phyloP scores from a whole-genome alignment of 2,888 invertebrate species.

The Zygogramma bicolorata region DNA sequence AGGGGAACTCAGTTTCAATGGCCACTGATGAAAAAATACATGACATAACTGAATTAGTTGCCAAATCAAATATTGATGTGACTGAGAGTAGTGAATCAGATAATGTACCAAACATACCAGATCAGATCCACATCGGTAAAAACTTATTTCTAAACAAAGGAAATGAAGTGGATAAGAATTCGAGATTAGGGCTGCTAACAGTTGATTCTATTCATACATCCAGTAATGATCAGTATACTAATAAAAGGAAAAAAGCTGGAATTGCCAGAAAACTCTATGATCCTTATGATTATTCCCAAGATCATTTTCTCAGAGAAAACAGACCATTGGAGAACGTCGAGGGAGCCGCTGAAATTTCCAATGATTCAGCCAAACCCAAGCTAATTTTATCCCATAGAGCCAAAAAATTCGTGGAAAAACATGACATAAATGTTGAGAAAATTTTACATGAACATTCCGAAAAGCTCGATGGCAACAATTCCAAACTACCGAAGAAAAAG shows the following conservation, averaged over 20 bases:
- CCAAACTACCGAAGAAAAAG: background rate
- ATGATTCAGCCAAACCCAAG: slow-evolving; percentile 7
- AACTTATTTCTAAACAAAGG: too few species aligned
- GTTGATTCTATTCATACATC: too few species aligned
- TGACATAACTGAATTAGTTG: background rate
- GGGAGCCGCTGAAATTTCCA: slow-evolving; percentile 26
- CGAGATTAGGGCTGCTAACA: too few species aligned
- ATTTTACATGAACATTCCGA: background rate
- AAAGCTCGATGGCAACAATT: background rate
- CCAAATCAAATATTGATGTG: background rate
- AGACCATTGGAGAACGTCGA: slow-evolving; percentile 40
- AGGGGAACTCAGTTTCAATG: background rate
- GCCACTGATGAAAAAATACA: background rate
- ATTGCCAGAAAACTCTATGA: slow-evolving; percentile 49
- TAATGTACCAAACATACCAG: too few species aligned
- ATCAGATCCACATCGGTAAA: too few species aligned
- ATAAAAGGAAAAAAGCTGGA: slow-evolving; percentile 3
- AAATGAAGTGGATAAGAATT: background rate
- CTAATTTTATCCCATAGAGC: slow-evolving; percentile 32
- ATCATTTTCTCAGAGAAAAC: slow-evolving; percentile 40
- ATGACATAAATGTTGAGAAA: slow-evolving; percentile 21
- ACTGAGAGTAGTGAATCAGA: too few species aligned
- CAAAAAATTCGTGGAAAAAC: slow-evolving; percentile 23
- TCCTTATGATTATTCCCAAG: slow-evolving; percentile 42
- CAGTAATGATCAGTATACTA: too few species aligned